Conservation (phyloP, 2,797 vertebrate genomes). For the Anomalospiza imberbis region DNA sequence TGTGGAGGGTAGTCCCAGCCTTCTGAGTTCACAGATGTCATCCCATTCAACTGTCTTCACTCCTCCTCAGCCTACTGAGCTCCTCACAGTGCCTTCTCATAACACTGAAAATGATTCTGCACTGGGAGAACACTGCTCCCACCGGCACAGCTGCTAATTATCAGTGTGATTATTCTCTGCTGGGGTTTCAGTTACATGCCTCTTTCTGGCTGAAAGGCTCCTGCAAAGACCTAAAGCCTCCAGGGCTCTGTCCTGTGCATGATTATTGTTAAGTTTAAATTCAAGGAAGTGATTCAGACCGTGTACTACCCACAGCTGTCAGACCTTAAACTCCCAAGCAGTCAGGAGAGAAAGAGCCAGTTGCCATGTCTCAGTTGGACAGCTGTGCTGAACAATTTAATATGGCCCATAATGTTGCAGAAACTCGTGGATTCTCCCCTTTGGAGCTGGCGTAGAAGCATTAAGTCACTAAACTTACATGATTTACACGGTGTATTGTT, state of each 20-base stretch:
- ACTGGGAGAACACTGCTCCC: not conserved
- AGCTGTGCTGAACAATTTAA: not conserved
- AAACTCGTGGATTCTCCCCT: not conserved
- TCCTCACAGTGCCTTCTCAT: not conserved
- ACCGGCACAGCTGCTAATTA: not conserved
- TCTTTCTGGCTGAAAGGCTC: not conserved
- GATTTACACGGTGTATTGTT: conserved; percentile 78
- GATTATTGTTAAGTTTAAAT: not conserved
- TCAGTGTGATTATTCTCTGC: not conserved
- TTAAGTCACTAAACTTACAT: conserved; percentile 74
- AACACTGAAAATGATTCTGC: not conserved
- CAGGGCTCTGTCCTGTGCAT: not conserved
- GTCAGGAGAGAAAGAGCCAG: not conserved
- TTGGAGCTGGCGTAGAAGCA: not conserved
- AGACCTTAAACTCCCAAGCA: not conserved
- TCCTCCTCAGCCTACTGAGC: not conserved
- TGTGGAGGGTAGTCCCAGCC: not conserved
- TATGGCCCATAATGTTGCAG: not conserved
- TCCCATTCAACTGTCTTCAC: not conserved
- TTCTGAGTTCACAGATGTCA: not conserved
- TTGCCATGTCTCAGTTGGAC: fast-evolving
- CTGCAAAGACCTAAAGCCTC: not conserved
- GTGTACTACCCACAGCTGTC: not conserved
- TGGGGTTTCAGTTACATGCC: not conserved
- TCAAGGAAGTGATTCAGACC: not conserved